Percentiles rank a stretch among this genome's conserved stretches.
Evolutionary conservation across 2,888 invertebrate genomes (phyloP).

Genomic region (Aphidius colemani): DNA sequence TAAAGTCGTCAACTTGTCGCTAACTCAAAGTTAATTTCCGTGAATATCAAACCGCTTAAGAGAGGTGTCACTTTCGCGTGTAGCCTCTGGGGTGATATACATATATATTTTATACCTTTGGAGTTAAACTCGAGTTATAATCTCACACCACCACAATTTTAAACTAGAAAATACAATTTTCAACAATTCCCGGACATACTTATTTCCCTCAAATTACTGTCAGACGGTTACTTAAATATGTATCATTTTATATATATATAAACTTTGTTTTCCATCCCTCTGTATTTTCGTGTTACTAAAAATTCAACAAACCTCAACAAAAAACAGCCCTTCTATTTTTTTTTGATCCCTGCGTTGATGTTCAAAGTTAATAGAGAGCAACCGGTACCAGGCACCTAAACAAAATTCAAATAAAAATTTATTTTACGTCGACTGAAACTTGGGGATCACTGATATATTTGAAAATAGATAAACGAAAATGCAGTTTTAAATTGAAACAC

Average conservation of each 20-base stretch:
- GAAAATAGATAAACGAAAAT: slow-evolving; percentile 1
- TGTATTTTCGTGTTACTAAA: too few species aligned
- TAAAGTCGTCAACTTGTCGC: slow-evolving; percentile 2
- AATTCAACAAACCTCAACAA: too few species aligned
- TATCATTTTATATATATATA: too few species aligned
- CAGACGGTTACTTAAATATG: slow-evolving; percentile 5
- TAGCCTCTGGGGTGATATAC: slow-evolving; percentile 7
- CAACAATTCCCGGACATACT: slow-evolving; percentile 4
- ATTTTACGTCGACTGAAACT: not conserved
- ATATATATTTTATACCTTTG: not conserved
- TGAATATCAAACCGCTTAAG: slow-evolving; percentile 12
- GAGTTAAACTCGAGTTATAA: too few species aligned
- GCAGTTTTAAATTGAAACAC: slow-evolving; percentile 1
- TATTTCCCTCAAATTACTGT: slow-evolving; percentile 8
- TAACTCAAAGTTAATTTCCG: slow-evolving; percentile 5
- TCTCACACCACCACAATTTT: not conserved
- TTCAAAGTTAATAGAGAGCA: slow-evolving; percentile 6
- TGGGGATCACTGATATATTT: not conserved
- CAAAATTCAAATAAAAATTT: slow-evolving; percentile 2
- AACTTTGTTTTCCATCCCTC: too few species aligned
- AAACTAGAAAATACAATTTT: slow-evolving; percentile 13
- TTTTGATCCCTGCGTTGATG: not conserved
- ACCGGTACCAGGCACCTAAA: slow-evolving; percentile 13
- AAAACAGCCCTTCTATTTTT: too few species aligned
- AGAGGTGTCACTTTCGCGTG: slow-evolving; percentile 15